These are phyloP conservation scores for Athripsodes cinereus DNA, from an alignment of 2,888 invertebrate genomes.

Conservation along the genomic window DNA sequence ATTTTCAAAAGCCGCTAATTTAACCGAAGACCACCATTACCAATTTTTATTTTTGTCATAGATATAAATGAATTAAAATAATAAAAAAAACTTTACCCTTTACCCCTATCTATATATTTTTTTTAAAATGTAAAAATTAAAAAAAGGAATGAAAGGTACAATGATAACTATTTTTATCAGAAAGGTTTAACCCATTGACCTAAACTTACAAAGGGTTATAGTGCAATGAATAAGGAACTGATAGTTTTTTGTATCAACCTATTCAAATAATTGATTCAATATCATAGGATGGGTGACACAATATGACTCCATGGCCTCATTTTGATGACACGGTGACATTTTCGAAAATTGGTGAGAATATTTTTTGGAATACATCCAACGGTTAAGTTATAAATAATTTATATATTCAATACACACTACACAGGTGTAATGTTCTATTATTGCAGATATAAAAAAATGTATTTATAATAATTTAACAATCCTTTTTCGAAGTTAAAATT, in stretches of 20 bases:
- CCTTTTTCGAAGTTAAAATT: too few species aligned
- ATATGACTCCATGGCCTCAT: slow-evolving; percentile 19
- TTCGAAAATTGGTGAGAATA: slow-evolving; percentile 11
- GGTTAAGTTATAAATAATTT: too few species aligned
- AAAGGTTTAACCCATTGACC: slow-evolving; percentile 20
- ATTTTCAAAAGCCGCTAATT: slow-evolving; percentile 25
- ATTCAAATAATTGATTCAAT: slow-evolving; percentile 11
- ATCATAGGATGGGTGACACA: slow-evolving; percentile 16
- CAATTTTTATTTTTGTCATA: slow-evolving; percentile 7
- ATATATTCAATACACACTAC: background rate
- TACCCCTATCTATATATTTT: background rate
- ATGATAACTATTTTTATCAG: slow-evolving; percentile 7
- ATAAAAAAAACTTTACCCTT: slow-evolving; percentile 5
- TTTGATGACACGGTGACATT: slow-evolving; percentile 8
- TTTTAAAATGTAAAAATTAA: slow-evolving; percentile 11
- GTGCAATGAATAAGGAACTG: background rate
- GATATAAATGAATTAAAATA: background rate
- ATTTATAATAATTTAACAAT: too few species aligned
- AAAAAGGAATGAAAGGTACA: slow-evolving; percentile 7
- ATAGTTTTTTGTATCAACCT: slow-evolving; percentile 3
- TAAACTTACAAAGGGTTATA: slow-evolving; percentile 12
- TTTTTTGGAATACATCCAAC: slow-evolving; percentile 1
- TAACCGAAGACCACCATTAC: slow-evolving; percentile 18
- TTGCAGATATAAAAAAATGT: too few species aligned
- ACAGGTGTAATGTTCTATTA: too few species aligned